Percentiles rank a stretch among this genome's conserved stretches.
Conservation (phyloP, 2,797 vertebrate species). For the Coregonus sp. region DNA sequence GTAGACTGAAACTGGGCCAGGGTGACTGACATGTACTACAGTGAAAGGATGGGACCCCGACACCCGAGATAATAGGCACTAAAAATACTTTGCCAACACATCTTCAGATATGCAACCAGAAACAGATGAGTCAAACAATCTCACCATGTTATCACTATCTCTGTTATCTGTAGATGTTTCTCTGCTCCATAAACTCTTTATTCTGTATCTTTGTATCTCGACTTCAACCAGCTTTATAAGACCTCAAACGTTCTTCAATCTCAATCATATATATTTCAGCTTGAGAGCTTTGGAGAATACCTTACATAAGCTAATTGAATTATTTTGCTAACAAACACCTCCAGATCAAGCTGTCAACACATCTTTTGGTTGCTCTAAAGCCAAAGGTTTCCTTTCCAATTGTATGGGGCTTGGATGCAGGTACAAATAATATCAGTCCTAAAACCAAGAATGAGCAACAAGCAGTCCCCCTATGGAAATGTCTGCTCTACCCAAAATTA, state of each 20-base stretch:
- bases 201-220: background rate
- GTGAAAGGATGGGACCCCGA: constrained; percentile 42
- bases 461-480: background rate
- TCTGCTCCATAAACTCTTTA: background rate
- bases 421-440: background rate
- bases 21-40: constrained; percentile 60
- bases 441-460: background rate
- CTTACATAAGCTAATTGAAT: background rate
- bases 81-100: constrained; percentile 42
- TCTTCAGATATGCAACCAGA: constrained; percentile 47
- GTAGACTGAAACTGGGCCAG: constrained; percentile 62
- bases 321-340: background rate
- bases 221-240: background rate
- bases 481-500: no score
- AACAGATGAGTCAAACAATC: constrained; percentile 38
- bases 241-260: background rate
- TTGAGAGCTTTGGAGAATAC: background rate
- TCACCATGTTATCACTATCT: background rate
- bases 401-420: background rate
- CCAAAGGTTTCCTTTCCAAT: background rate
- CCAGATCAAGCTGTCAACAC: background rate
- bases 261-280: background rate
- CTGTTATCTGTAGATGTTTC: background rate
- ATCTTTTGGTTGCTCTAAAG: background rate
- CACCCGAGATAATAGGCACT: constrained; percentile 32